phyloP scores from a whole-genome alignment of 2,797 vertebrate species.

The Cossypha polioptera region DNA sequence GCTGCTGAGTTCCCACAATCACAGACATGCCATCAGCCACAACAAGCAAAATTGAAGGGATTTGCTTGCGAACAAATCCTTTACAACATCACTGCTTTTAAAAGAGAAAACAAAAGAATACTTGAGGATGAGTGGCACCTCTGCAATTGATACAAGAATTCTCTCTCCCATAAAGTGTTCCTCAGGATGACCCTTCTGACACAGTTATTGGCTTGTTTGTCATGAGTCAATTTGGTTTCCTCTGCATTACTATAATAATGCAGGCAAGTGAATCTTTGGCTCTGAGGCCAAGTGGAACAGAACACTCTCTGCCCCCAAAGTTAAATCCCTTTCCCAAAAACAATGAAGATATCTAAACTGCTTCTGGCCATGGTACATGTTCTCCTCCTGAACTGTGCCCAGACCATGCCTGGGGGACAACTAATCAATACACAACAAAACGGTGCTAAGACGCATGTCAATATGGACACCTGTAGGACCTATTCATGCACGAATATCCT shows the following conservation, averaged over 20 bases:
- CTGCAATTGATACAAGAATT: not conserved
- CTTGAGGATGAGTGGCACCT: not conserved
- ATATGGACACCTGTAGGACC: not conserved
- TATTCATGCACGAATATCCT: not conserved
- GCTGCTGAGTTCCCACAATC: not conserved
- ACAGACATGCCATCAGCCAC: not conserved
- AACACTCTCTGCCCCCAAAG: not conserved
- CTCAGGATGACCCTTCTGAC: not conserved
- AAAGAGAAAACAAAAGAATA: not conserved
- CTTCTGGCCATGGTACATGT: not conserved
- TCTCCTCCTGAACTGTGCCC: not conserved
- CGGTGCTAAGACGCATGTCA: not conserved
- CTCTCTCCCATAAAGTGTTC: not conserved
- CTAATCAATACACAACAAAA: not conserved
- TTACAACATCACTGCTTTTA: not conserved
- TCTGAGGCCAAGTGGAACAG: not conserved
- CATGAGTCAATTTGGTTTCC: not conserved
- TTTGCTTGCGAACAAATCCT: not conserved
- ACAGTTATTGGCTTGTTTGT: not conserved
- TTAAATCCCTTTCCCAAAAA: not conserved
- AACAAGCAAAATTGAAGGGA: not conserved
- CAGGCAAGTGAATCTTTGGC: not conserved
- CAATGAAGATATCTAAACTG: not conserved
- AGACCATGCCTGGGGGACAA: not conserved
- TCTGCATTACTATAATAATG: conserved; percentile 3